Percentiles rank a stretch among this genome's conserved stretches.
These are phyloP conservation scores for Tangara arthus DNA, from an alignment of 2,797 vertebrate genomes.

Conservation along the genomic window DNA sequence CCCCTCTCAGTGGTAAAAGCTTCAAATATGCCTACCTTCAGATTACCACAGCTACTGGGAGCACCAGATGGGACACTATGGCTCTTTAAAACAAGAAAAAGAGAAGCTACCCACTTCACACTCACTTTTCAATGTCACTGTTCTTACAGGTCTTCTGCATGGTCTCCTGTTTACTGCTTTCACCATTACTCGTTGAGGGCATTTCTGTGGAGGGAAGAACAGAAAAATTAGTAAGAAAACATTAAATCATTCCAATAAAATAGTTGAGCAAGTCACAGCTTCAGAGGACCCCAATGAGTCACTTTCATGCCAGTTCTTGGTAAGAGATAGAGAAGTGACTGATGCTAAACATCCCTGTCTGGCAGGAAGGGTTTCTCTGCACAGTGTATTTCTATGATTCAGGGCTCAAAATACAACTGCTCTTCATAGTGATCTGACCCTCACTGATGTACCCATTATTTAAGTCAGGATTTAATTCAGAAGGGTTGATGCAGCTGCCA, in stretches of 20 bases:
- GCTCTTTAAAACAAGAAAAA: neutral
- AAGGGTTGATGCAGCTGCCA: neutral
- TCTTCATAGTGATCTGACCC: neutral
- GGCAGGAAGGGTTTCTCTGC: neutral
- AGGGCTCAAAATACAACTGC: neutral
- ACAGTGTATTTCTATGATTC: neutral
- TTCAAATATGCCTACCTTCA: neutral
- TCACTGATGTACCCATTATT: neutral
- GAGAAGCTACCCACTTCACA: constrained; percentile 16
- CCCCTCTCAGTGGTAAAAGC: neutral
- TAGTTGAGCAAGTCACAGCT: neutral
- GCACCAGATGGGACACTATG: neutral
- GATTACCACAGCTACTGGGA: neutral
- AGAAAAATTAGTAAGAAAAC: neutral
- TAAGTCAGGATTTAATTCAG: neutral
- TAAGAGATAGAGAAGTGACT: neutral
- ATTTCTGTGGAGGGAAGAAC: constrained; percentile 83
- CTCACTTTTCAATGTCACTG: constrained; percentile 97
- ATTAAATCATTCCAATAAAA: neutral
- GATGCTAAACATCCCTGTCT: neutral
- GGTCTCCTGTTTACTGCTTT: constrained; percentile 93
- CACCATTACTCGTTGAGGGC: constrained; percentile 98
- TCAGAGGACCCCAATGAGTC: neutral
- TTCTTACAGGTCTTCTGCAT: constrained; percentile 89
- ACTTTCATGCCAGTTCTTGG: neutral